Evolutionary conservation across 2,797 vertebrate genomes (phyloP).

Genomic region (Chaenodraco wilsoni): DNA sequence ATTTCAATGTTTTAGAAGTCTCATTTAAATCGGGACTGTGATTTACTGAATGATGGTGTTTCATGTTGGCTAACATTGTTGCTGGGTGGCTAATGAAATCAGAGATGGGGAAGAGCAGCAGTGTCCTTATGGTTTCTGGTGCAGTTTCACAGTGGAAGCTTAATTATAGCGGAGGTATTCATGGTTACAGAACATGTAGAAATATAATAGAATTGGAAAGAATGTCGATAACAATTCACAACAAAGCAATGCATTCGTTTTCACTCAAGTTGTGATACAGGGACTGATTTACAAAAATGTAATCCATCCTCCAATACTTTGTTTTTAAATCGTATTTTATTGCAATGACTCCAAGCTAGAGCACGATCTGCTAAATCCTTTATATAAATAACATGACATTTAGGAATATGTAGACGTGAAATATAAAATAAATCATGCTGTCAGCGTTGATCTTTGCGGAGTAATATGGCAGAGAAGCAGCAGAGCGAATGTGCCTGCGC

Average conservation of each 20-base stretch:
- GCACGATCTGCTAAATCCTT: not conserved
- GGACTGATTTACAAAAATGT: not conserved
- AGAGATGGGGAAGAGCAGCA: slow-evolving; percentile 6
- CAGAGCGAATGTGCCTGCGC: slow-evolving; percentile 15
- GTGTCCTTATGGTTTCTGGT: slow-evolving; percentile 32
- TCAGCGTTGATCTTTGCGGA: not conserved
- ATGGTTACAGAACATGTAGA: not conserved
- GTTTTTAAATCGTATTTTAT: not conserved
- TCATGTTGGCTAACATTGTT: too few relatives aligned
- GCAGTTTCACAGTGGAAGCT: slow-evolving; percentile 1
- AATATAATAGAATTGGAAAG: slow-evolving; percentile 11
- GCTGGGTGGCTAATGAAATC: slow-evolving; percentile 20
- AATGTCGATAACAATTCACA: too few relatives aligned
- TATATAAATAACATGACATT: not conserved
- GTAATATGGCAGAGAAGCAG: slow-evolving; percentile 7
- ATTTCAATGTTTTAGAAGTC: not conserved
- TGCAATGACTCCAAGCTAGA: not conserved
- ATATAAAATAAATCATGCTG: not conserved
- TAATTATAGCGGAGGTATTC: slow-evolving; percentile 9
- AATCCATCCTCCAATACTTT: not conserved
- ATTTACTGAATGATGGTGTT: not conserved
- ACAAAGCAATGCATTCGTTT: not conserved
- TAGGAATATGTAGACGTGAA: not conserved
- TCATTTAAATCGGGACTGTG: not conserved
- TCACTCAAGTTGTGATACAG: not conserved